These are phyloP conservation scores for Anthopleura sola DNA, from an alignment of 64 coral and sea anemone genomes.

Conservation along the genomic window DNA sequence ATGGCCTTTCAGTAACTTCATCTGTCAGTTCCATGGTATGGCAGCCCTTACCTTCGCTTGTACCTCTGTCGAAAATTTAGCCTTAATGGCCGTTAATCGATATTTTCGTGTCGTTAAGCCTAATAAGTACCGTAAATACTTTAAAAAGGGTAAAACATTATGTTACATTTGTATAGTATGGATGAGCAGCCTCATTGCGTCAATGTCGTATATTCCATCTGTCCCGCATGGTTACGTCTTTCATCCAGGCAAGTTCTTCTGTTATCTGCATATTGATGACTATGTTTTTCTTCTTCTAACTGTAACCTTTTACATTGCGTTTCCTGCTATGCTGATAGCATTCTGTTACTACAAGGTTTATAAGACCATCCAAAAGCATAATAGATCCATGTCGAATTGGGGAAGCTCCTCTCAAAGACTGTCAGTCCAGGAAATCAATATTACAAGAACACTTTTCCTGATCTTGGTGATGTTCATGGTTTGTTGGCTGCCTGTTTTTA, in stretches of 20 bases:
- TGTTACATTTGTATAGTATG: neutral
- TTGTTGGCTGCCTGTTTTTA: slow-evolving; percentile 14
- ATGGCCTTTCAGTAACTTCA: slow-evolving; percentile 44
- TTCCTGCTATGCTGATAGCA: slow-evolving; percentile 3
- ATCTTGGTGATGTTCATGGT: slow-evolving; percentile 9
- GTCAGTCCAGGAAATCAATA: slow-evolving; percentile 19
- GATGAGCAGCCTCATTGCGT: neutral
- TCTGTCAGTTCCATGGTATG: slow-evolving; percentile 59
- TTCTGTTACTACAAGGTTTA: slow-evolving; percentile 28
- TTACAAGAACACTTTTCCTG: neutral
- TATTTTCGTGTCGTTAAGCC: slow-evolving; percentile 56
- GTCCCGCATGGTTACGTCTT: neutral
- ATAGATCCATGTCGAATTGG: slow-evolving; percentile 2
- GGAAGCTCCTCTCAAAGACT: neutral
- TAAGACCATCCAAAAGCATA: slow-evolving; percentile 1
- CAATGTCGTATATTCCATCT: neutral
- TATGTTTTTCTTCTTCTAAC: neutral
- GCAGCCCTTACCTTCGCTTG: slow-evolving; percentile 16
- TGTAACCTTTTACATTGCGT: neutral
- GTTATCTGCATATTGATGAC: neutral
- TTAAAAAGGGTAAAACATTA: slow-evolving; percentile 14
- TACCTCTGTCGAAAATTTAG: slow-evolving; percentile 56
- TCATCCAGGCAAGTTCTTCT: slow-evolving; percentile 21
- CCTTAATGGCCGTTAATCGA: slow-evolving; percentile 58
- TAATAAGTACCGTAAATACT: slow-evolving; percentile 39